phyloP scores from a whole-genome alignment of 2,888 invertebrate species.

The Ceriagrion tenellum region DNA sequence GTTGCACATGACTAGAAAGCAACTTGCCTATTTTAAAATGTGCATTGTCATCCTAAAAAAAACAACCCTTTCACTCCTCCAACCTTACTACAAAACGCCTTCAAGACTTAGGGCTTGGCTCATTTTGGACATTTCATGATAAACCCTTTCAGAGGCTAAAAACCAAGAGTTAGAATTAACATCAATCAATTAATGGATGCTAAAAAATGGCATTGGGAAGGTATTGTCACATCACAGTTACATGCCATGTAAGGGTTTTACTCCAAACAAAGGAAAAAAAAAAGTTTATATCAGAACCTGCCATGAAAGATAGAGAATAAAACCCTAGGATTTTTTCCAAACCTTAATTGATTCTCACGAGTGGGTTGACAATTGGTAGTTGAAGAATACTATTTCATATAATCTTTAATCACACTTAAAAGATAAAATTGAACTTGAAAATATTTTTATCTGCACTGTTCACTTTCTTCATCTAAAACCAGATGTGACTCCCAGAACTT shows the following conservation, averaged over 20 bases:
- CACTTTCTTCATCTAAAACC: neutral
- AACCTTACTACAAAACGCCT: neutral
- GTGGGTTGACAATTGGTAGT: too few relatives aligned
- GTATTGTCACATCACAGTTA: neutral
- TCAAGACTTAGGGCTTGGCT: neutral
- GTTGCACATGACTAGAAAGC: constrained; percentile 50
- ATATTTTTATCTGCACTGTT: neutral
- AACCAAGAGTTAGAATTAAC: neutral
- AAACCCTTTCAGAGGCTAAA: neutral
- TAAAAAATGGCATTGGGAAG: neutral
- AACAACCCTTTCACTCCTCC: neutral
- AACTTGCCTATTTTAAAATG: constrained; percentile 45
- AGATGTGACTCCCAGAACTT: neutral
- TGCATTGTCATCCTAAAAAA: constrained; percentile 48
- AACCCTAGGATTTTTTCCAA: neutral
- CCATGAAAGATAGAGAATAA: neutral
- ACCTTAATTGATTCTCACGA: neutral
- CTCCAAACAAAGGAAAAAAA: neutral
- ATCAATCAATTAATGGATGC: neutral
- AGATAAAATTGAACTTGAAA: neutral
- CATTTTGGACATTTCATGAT: neutral
- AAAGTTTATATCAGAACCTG: neutral
- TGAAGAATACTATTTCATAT: neutral
- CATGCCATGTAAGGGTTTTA: neutral
- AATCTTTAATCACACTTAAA: neutral